Evolutionary conservation across 2,113 vertebrate species (phyloP).

Genomic region (Chascanopsetta lugubris): DNA sequence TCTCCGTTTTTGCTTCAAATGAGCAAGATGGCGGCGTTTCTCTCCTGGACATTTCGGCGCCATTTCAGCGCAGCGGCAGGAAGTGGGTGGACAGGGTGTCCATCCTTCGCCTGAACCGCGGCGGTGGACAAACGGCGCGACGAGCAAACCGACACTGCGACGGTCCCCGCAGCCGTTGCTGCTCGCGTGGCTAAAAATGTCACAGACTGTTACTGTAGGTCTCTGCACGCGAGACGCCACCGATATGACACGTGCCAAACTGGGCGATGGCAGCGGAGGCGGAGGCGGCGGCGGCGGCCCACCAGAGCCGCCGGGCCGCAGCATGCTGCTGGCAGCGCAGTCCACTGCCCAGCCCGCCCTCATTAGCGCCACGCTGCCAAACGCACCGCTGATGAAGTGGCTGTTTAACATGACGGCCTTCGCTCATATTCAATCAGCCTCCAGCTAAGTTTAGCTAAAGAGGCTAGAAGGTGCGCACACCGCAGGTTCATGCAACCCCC

Average conservation of each 20-base stretch:
- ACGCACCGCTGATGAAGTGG: constrained; percentile 66
- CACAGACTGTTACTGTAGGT: constrained; percentile 8
- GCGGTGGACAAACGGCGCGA: not conserved
- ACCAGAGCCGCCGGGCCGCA: constrained; percentile 56
- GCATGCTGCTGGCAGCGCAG: constrained; percentile 59
- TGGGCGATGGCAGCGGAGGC: no score
- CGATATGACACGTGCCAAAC: constrained; percentile 29
- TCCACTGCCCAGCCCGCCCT: constrained; percentile 50
- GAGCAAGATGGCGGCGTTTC: not conserved
- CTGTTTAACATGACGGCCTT: constrained; percentile 59
- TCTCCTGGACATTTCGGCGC: not conserved
- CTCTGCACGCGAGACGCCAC: constrained; percentile 4
- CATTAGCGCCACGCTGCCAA: constrained; percentile 65
- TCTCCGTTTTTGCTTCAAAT: not conserved
- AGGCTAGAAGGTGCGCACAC: constrained; percentile 29
- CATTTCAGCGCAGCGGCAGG: not conserved
- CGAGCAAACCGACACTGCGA: not conserved
- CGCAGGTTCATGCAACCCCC: constrained; percentile 1
- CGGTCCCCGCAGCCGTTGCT: not conserved
- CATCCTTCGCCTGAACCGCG: not conserved
- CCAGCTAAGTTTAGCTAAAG: constrained; percentile 45
- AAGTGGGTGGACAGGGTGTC: not conserved
- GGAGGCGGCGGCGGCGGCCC: constrained; percentile 47
- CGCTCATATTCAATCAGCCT: constrained; percentile 59
- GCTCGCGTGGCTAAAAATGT: constrained; percentile 25